phyloP scores from a whole-genome alignment of 1,140 invertebrate species.

The Euglossa dilemma region DNA sequence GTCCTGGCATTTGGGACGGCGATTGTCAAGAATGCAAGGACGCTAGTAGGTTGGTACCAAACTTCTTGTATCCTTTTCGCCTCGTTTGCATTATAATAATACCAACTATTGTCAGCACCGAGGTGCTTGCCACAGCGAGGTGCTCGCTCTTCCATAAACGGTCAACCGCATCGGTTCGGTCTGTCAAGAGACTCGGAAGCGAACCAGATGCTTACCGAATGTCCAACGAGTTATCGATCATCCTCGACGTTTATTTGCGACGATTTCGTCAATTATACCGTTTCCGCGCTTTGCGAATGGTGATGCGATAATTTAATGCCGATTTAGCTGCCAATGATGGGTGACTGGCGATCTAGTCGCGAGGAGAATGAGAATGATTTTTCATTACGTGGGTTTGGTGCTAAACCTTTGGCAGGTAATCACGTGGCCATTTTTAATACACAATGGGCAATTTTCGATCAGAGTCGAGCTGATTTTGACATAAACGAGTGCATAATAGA shows the following conservation, averaged over 20 bases:
- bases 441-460: too few relatives aligned
- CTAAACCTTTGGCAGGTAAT: too few relatives aligned
- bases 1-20: constrained; percentile 65
- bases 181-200: constrained; percentile 63
- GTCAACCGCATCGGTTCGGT: constrained; percentile 15
- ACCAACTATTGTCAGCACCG: constrained; percentile 19
- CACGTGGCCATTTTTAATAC: too few relatives aligned
- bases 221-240: constrained; percentile 26
- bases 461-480: too few relatives aligned
- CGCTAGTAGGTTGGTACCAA: constrained; percentile 25
- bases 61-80: constrained; percentile 30
- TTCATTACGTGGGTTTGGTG: too few relatives aligned
- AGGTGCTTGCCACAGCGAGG: not conserved
- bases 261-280: constrained; percentile 45
- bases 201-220: not conserved
- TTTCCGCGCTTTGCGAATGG: too few relatives aligned
- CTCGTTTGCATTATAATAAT: constrained; percentile 27
- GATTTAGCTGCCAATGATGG: too few relatives aligned
- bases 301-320: too few relatives aligned
- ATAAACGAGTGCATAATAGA: too few relatives aligned
- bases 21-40: constrained; percentile 66
- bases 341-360: too few relatives aligned
- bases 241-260: constrained; percentile 43
- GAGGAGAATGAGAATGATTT: too few relatives aligned
- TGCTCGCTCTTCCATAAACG: not conserved